Conservation (phyloP, 2,888 invertebrate species). For the Pandemis cinnamomeana region DNA sequence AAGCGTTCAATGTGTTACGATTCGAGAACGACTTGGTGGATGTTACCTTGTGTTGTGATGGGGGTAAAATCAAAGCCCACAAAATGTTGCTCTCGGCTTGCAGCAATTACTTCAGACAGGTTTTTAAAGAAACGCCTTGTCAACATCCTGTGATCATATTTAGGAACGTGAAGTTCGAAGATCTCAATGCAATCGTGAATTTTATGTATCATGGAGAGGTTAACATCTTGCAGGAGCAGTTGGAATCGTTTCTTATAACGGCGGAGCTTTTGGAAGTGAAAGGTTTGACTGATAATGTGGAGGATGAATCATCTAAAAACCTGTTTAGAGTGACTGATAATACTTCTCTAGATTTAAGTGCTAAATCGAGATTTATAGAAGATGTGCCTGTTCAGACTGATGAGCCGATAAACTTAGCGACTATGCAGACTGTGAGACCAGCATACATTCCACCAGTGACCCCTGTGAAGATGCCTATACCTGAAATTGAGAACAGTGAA, state of each 20-base stretch:
- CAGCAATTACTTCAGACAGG: slow-evolving; percentile 90
- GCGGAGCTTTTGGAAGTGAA: slow-evolving; percentile 91
- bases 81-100: slow-evolving; percentile 94
- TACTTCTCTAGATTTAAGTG: slow-evolving; percentile 75
- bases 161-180: slow-evolving; percentile 90
- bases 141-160: slow-evolving; percentile 93
- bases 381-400: slow-evolving; percentile 66
- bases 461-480: slow-evolving; percentile 52
- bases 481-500: slow-evolving; percentile 62
- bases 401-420: slow-evolving; percentile 78
- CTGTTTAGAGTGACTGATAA: slow-evolving; percentile 67
- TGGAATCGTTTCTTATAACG: slow-evolving; percentile 90
- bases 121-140: slow-evolving; percentile 90
- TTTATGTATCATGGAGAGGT: slow-evolving; percentile 95
- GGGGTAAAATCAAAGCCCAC: slow-evolving; percentile 92
- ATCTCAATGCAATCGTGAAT: slow-evolving; percentile 90
- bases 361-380: slow-evolving; percentile 68
- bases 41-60: slow-evolving; percentile 94
- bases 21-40: slow-evolving; percentile 90
- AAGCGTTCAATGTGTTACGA: slow-evolving; percentile 90
- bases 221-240: slow-evolving; percentile 90
- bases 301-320: slow-evolving; percentile 72
- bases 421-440: slow-evolving; percentile 68
- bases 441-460: slow-evolving; percentile 70
- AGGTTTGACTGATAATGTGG: slow-evolving; percentile 87